Evolutionary conservation across 2,888 invertebrate species (phyloP), one percentile per base, ranked within the genome.

Genomic region (Cerceris rybyensis): DNA sequence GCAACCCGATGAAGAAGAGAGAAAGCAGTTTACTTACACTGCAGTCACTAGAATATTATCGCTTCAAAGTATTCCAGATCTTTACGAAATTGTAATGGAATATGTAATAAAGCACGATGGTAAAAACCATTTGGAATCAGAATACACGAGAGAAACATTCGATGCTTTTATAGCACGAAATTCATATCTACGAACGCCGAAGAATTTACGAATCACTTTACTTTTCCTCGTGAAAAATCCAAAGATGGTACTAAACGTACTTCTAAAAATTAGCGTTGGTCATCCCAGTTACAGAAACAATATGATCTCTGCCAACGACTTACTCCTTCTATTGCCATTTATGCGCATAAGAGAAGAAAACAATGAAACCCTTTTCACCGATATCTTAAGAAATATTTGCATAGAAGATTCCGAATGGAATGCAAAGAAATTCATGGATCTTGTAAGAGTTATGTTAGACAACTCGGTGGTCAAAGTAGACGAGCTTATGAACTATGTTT

Each of bases 231-330:
- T 88, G 59, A 84, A 88, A 77, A 87, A 86, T 80, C 88, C 89
- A 0, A 84, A 78, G 28, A 82, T 84, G 50, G 85, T 90, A 9
- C n/a, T 91, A 17, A 82, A 73, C 7, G 84, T 86, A 42, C 80
- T 92, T 0, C 16, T 91, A 0, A 89, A 88, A 81, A 87, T 90
- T 28, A 71, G 85, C 6, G 85, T 91, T 16, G 91, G 91, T 5
- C 80, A 86, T 65, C 42, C 78, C 0, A 73, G 82, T 0, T 91
- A 87, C 50, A 49, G 65, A 0, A 86, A 85, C 57, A 69, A 87
- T 0, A 85, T 89, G 84, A 82, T 90, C 5, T 76, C 86, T 7
- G 80, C 88, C 13, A 72, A 85, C 6, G 88, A 90, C 72, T 65
- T 90, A 9, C 71, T 83, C 9, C 52, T 87, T 2, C 63, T 92